A percentile compares a stretch with the other conserved stretches of the same genome.
Conservation (phyloP, 2,113 vertebrate genomes). For the Mastomys coucha region DNA sequence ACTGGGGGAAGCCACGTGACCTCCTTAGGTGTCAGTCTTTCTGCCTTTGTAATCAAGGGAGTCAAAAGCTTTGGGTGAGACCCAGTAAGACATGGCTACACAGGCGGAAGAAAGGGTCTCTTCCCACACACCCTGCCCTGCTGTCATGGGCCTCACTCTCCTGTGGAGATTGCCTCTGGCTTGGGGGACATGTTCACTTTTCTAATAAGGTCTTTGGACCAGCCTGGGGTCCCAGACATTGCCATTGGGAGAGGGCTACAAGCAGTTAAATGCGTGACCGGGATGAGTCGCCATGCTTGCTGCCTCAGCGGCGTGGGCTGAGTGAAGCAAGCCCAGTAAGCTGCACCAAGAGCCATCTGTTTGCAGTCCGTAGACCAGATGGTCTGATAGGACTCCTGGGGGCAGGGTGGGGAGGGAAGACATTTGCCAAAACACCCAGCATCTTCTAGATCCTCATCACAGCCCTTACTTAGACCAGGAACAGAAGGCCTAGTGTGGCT, state of each 20-base stretch:
- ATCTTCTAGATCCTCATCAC: background rate
- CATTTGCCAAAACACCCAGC: conserved; percentile 1
- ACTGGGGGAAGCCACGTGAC: background rate
- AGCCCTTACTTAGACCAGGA: background rate
- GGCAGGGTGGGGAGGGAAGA: background rate
- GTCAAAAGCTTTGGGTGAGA: background rate
- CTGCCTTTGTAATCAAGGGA: background rate
- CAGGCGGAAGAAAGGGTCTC: background rate
- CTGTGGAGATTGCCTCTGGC: too few species aligned
- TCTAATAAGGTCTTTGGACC: background rate
- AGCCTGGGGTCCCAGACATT: background rate
- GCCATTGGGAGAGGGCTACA: fast-evolving
- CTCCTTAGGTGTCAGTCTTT: background rate
- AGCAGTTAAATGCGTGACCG: fast-evolving
- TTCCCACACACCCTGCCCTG: too few species aligned
- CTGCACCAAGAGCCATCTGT: conserved; percentile 60
- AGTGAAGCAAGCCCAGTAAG: background rate
- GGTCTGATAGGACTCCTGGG: conserved; percentile 48
- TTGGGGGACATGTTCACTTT: background rate
- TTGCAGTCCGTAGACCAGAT: conserved; percentile 63
- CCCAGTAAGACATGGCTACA: too few species aligned
- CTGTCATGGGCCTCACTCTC: background rate
- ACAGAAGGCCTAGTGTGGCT: background rate
- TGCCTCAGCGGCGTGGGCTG: background rate
- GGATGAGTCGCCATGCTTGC: background rate